Base-by-base conservation (phyloP, 2,113 vertebrate species). In the Sterna hirundo region DNA sequence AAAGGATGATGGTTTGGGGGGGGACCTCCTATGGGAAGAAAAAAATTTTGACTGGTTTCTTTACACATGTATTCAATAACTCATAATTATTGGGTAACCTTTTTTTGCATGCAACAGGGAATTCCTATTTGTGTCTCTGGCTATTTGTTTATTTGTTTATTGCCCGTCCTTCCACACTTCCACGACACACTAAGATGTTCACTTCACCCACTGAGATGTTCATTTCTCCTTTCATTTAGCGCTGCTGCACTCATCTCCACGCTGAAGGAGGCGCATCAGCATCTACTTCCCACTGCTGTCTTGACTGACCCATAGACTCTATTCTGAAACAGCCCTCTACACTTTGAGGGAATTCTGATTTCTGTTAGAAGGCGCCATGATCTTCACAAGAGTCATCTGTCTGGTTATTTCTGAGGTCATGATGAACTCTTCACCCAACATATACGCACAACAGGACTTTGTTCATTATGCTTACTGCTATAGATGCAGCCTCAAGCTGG, bases 251-350 rank as follows among this genome's bases (percentile, higher is more conserved):
- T 86, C 21, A 25, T 20, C 32, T 90, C 81, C 11, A 5, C 13
- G 22, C 25, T 42, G 42, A 44, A 61, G 46, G 34, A 44, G 40
- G 44, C 29, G 32, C 38, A 54, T 38, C 61, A 34, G 44, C 11
- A 57, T 14, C 19, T 49, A 44, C 34, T 81, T 65, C 40, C 60
- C 60, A 38, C 8, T 11, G 40, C 2, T 84, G 51, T 40, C 36
- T 36, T 66, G 26, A 81, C 21, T 0, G 0, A n/a, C 10, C 12
- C 11, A 36, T 19, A 65, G 46, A 44, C 36, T 65, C 4, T 58
- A 7, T 62, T 65, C 38, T n/a, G 27, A 90, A 93, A 81, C 4
- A 78, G 9, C 15, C 9, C 32, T 44, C 57, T 69, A 34, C 30
- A 11, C 38, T 71, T 23, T 16, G 30, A 69, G 54, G 9, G 55